Percentiles rank a stretch among this genome's conserved stretches.
These are phyloP conservation scores for Euwallacea fornicatus DNA, from an alignment of 1,140 invertebrate genomes.

Conservation along the genomic window DNA sequence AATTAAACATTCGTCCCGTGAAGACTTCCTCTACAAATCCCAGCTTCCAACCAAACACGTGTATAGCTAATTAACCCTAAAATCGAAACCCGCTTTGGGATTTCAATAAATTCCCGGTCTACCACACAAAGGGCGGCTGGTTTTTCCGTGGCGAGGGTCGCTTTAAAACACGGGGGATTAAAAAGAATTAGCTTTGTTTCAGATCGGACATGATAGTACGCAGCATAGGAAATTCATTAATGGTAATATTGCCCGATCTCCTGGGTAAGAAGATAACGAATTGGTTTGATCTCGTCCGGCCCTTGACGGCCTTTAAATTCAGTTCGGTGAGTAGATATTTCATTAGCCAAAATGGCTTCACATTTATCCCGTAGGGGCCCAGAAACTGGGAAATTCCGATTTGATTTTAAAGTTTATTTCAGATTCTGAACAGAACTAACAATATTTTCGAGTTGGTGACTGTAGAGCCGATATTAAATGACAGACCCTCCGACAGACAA, in stretches of 20 bases:
- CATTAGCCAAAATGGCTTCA: neutral
- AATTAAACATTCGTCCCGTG: too few species aligned
- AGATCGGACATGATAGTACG: conserved; percentile 88
- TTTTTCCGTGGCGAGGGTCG: neutral
- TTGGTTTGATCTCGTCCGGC: conserved; percentile 87
- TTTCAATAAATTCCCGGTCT: too few species aligned
- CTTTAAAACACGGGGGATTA: neutral
- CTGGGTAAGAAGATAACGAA: conserved; percentile 87
- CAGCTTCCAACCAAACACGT: too few species aligned
- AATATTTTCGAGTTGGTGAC: conserved; percentile 95
- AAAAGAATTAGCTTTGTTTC: conserved; percentile 43
- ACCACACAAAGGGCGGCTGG: too few species aligned
- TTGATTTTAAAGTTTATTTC: conserved; percentile 41
- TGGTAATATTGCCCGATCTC: conserved; percentile 85
- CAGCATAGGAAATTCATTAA: conserved; percentile 88
- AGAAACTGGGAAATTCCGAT: neutral
- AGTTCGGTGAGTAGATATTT: conserved; percentile 71
- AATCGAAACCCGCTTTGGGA: too few species aligned
- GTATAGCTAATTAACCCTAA: too few species aligned
- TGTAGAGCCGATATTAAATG: conserved; percentile 75
- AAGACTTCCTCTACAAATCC: too few species aligned
- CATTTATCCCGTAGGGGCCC: neutral
- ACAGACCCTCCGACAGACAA: conserved; percentile 64
- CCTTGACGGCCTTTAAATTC: conserved; percentile 92
- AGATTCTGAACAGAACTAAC: conserved; percentile 93